Evolutionary conservation across 2,113 vertebrate genomes (phyloP).

Genomic region (Chrysochloris asiatica): DNA sequence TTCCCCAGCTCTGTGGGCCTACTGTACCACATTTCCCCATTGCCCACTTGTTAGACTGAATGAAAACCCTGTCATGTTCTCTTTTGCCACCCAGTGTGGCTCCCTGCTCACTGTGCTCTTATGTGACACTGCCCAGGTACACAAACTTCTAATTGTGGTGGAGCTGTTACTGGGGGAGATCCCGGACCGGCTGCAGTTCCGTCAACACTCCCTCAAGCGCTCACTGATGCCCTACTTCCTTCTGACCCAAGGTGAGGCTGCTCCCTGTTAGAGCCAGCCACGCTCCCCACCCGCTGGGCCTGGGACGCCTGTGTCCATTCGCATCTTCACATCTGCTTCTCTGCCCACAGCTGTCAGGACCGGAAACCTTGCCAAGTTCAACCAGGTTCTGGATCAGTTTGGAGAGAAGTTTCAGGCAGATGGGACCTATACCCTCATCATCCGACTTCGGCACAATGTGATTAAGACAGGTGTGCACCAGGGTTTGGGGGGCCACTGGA

Average conservation of each 20-base stretch:
- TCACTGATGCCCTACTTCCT: conserved; percentile 99
- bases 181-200: conserved; percentile 97
- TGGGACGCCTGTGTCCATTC: rapidly evolving
- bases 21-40: rapidly evolving
- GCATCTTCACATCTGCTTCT: background rate
- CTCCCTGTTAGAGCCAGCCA: rapidly evolving
- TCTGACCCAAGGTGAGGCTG: conserved; percentile 92
- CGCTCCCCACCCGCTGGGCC: background rate
- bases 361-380: conserved; percentile 97
- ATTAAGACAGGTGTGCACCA: conserved; percentile 94
- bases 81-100: rapidly evolving
- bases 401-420: conserved; percentile 98
- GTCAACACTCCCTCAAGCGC: conserved; percentile 96
- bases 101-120: background rate
- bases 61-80: background rate
- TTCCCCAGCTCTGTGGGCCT: background rate
- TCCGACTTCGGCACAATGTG: conserved; percentile 97
- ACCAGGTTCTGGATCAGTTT: conserved; percentile 97
- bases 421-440: conserved; percentile 98
- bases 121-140: conserved; percentile 85
- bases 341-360: conserved; percentile 91
- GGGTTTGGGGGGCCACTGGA: background rate
- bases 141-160: conserved; percentile 98
- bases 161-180: conserved; percentile 97
- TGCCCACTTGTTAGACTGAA: too few relatives aligned